Evolutionary conservation across 2,113 vertebrate genomes (phyloP), one percentile per base, ranked within the genome.

Genomic region (Clarias batrachus): DNA sequence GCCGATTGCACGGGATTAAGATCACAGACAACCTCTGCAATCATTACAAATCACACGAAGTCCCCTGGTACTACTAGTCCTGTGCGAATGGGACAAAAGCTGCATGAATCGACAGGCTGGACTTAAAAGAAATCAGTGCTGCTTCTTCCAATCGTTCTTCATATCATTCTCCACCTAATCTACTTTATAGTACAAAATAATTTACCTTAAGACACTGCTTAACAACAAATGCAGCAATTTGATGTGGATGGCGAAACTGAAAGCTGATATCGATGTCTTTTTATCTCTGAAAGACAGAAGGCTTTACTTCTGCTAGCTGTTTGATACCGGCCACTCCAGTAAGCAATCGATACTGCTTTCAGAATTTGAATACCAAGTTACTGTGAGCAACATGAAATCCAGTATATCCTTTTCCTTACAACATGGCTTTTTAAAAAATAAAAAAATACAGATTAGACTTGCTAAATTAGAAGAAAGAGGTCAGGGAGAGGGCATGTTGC

Each of bases 401-500:
- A 56, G 54, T 23, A 11, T 83, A 73, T 37, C 11, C 0, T 37
- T 83, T 33, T 57, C 12, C 33, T 83, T 30, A 68, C 25, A 68
- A 17, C 62, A 56, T 9, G 23, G 25, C 12, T 48, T 7, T 48
- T 9, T 9, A 48, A 2, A 30, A 33, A 37, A 62, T 6, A 74
- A 17, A 33, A 37, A 62, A 13, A 74, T 17, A 60, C 13, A 59
- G 66, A n/a, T 60, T 71, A 37, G 14, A 59, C 52, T 70, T 57
- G 48, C 66, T 21, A 23, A 57, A 57, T 83, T 27, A 37, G 27
- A 73, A 56, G n/a, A 33, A 56, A 56, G 82, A 83, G 82, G 71
- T 48, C 83, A 65, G 54, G 23, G 71, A 33, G 12, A 60, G 71
- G 65, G 82, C 27, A 25, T 56, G 65, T 33, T 68, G 5, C 41